A percentile compares a stretch with the other conserved stretches of the same genome.
Conservation (phyloP, 2,113 vertebrate species). For the Phoenicopterus ruber region DNA sequence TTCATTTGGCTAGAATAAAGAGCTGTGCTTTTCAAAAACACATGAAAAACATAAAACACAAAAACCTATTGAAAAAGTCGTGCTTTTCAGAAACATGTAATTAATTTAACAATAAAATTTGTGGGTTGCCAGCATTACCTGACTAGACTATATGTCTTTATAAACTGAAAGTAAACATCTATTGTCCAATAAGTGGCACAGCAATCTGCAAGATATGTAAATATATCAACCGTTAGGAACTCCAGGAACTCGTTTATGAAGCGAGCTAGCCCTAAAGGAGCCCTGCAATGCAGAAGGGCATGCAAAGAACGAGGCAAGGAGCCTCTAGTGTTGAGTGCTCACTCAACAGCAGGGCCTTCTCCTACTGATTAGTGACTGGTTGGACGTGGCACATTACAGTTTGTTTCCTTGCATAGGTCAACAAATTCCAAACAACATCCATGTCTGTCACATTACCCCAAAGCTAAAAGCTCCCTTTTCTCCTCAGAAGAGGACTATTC, state of each 20-base stretch:
- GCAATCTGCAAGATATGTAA: not conserved
- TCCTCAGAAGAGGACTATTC: not conserved
- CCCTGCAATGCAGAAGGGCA: not conserved
- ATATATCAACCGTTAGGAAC: not conserved
- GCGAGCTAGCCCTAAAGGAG: not conserved
- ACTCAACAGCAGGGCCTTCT: not conserved
- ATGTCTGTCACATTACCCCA: not conserved
- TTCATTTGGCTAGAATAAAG: not conserved
- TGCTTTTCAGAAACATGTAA: not conserved
- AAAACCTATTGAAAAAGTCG: not conserved
- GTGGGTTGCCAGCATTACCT: not conserved
- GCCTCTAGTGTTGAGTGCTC: not conserved
- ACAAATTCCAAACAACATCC: not conserved
- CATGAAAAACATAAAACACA: not conserved
- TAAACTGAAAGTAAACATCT: not conserved
- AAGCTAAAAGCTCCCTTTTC: not conserved
- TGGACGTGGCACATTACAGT: not conserved
- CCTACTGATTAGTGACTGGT: not conserved
- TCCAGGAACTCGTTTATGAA: not conserved
- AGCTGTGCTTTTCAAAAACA: not conserved
- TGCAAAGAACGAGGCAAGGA: not conserved
- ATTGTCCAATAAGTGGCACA: fast-evolving
- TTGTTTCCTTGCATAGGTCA: not conserved
- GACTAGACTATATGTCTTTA: not conserved
- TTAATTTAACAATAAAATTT: not conserved